Evolutionary conservation across 2,888 invertebrate species (phyloP).

Genomic region (Andrena marginata): DNA sequence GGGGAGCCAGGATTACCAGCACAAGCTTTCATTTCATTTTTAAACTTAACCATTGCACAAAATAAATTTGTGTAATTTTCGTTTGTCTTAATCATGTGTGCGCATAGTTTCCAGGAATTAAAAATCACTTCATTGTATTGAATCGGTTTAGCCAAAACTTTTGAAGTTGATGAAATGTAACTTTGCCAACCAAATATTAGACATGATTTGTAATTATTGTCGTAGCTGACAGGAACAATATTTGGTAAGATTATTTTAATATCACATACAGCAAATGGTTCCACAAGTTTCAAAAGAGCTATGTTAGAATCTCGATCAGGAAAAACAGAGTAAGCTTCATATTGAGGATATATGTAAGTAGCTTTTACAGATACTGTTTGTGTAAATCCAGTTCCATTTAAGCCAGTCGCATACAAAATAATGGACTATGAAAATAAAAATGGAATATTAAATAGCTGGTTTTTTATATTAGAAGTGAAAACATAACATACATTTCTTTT

Average conservation of each 20-base stretch:
- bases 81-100: slow-evolving; percentile 66
- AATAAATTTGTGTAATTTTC: slow-evolving; percentile 71
- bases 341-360: slow-evolving; percentile 73
- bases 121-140: slow-evolving; percentile 69
- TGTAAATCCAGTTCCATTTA: slow-evolving; percentile 67
- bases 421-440: slow-evolving; percentile 66
- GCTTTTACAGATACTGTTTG: slow-evolving; percentile 72
- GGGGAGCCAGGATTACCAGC: slow-evolving; percentile 78
- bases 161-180: slow-evolving; percentile 61
- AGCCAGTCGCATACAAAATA: slow-evolving; percentile 66
- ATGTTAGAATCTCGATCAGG: slow-evolving; percentile 73
- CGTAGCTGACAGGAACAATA: slow-evolving; percentile 61
- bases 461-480: neutral
- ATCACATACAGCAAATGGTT: slow-evolving; percentile 69
- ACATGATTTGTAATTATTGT: slow-evolving; percentile 71
- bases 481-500: slow-evolving; percentile 69
- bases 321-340: slow-evolving; percentile 65
- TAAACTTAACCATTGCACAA: slow-evolving; percentile 70
- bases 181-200: slow-evolving; percentile 77
- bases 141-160: slow-evolving; percentile 72
- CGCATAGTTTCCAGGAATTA: slow-evolving; percentile 73
- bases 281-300: slow-evolving; percentile 72
- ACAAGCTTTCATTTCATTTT: slow-evolving; percentile 69
- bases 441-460: slow-evolving; percentile 18
- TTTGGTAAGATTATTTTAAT: slow-evolving; percentile 61